phyloP scores from a whole-genome alignment of 2,888 invertebrate genomes.

The Agonopterix arenella region DNA sequence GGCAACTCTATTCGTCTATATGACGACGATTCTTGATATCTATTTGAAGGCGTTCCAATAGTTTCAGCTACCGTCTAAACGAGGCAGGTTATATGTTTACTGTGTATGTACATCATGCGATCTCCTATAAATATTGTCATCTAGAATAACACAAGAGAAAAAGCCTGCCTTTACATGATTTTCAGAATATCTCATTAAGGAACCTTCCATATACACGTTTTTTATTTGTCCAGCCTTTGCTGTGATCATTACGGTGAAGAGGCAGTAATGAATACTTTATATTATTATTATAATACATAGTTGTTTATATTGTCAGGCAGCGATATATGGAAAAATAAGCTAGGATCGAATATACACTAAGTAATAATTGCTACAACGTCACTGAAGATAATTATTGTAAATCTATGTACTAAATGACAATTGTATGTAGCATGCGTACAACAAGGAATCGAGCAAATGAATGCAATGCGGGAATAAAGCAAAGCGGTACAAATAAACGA shows the following conservation, averaged over 20 bases:
- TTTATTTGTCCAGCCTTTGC: neutral
- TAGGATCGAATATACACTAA: conserved; percentile 5
- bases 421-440: conserved; percentile 2
- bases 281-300: neutral
- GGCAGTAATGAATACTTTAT: neutral
- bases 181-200: too few relatives aligned
- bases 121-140: conserved; percentile 35
- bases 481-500: conserved; percentile 2
- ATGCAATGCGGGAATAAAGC: conserved; percentile 7
- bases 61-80: conserved; percentile 44
- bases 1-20: conserved; percentile 26
- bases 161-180: conserved; percentile 33
- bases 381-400: conserved; percentile 2
- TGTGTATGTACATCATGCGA: conserved; percentile 56
- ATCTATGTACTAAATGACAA: conserved; percentile 4
- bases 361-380: conserved; percentile 2
- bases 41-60: neutral
- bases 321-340: conserved; percentile 11
- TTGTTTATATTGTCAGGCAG: conserved; percentile 4
- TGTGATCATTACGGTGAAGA: conserved; percentile 3
- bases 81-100: conserved; percentile 37
- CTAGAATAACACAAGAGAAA: conserved; percentile 30
- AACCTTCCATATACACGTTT: too few relatives aligned
- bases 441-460: neutral
- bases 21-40: conserved; percentile 12